These are phyloP conservation scores for Rhorus exstirpatorius DNA, from an alignment of 2,888 invertebrate genomes.

Conservation along the genomic window DNA sequence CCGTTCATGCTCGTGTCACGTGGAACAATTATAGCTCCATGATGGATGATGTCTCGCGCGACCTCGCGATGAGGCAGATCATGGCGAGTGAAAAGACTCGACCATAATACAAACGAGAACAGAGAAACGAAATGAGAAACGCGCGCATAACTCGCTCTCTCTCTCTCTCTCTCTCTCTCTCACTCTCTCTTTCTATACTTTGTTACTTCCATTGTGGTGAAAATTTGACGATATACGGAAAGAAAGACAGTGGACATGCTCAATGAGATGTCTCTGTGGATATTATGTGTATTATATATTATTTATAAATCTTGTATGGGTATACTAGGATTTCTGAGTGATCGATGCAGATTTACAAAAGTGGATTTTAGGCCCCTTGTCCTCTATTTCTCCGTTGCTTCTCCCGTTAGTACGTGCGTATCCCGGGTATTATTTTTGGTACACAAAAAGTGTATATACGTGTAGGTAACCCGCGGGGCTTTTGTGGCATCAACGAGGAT, in stretches of 20 bases:
- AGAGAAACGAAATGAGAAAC: constrained; percentile 22
- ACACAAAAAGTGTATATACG: neutral
- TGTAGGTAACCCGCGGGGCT: neutral
- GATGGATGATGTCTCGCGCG: constrained; percentile 75
- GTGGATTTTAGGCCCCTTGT: constrained; percentile 45
- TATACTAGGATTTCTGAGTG: constrained; percentile 19
- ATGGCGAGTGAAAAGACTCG: neutral
- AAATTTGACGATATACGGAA: constrained; percentile 20
- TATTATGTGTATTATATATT: no score
- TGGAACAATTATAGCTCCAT: constrained; percentile 68
- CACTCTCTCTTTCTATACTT: constrained; percentile 10
- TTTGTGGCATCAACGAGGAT: constrained; percentile 21
- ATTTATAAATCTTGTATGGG: neutral
- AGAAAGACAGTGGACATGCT: constrained; percentile 4
- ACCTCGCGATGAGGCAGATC: neutral
- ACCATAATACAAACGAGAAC: constrained; percentile 1
- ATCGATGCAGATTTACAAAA: constrained; percentile 58
- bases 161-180: neutral
- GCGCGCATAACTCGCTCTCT: constrained; percentile 9
- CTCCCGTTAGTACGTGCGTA: neutral
- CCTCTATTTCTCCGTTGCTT: constrained; percentile 10
- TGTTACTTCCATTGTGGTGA: constrained; percentile 36
- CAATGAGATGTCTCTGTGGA: neutral
- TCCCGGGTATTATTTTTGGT: neutral
- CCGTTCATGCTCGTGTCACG: constrained; percentile 74